Evolutionary conservation across 2,797 vertebrate species (phyloP).

Genomic region (Argya squamiceps): DNA sequence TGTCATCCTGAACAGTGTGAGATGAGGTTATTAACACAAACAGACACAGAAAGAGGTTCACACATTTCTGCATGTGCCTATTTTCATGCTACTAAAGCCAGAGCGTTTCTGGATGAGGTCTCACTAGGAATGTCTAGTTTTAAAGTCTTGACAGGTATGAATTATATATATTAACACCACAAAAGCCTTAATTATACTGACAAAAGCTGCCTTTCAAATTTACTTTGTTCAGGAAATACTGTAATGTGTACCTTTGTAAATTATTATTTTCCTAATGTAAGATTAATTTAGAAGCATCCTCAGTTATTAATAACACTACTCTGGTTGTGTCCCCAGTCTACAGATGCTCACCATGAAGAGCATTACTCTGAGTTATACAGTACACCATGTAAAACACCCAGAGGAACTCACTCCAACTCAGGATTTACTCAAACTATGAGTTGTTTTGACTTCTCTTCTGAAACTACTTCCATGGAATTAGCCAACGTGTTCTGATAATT

Average conservation of each 20-base stretch:
- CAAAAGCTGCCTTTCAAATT: neutral
- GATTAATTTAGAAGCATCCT: neutral
- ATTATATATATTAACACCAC: neutral
- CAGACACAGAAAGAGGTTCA: neutral
- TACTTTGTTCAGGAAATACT: neutral
- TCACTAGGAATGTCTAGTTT: neutral
- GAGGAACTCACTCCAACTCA: neutral
- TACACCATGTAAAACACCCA: neutral
- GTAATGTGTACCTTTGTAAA: neutral
- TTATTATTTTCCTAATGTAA: neutral
- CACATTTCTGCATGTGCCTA: neutral
- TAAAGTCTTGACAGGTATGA: neutral
- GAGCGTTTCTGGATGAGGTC: neutral
- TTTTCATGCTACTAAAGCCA: neutral
- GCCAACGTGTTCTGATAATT: neutral
- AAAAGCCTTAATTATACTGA: neutral
- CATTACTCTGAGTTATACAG: neutral
- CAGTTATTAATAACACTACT: neutral
- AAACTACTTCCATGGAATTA: neutral
- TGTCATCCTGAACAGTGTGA: neutral
- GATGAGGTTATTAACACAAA: neutral
- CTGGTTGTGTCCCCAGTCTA: neutral
- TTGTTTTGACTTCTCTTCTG: neutral
- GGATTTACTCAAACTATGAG: neutral
- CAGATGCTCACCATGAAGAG: neutral